These are phyloP conservation scores for Drosophila ficusphila DNA, from an alignment of 1,140 invertebrate species.

Conservation along the genomic window DNA sequence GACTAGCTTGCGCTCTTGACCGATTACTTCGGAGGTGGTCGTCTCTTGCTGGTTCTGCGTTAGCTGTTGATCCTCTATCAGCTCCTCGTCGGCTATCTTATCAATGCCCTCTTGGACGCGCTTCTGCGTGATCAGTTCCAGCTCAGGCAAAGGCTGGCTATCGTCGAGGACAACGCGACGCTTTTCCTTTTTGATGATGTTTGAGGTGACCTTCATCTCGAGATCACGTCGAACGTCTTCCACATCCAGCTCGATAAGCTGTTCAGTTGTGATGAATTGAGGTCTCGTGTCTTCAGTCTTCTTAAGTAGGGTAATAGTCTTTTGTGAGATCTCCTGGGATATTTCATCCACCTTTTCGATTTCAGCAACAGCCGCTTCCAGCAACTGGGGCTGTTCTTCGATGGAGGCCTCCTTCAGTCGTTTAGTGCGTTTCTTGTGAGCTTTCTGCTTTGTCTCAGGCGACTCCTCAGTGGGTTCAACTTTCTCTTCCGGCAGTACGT, in stretches of 20 bases:
- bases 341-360: conserved; percentile 78
- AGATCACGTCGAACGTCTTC: conserved; percentile 85
- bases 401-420: conserved; percentile 70
- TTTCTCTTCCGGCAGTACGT: conserved; percentile 73
- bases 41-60: conserved; percentile 83
- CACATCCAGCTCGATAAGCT: conserved; percentile 81
- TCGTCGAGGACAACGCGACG: conserved; percentile 83
- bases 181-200: conserved; percentile 84
- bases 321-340: conserved; percentile 82
- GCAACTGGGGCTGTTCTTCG: conserved; percentile 73
- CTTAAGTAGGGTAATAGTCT: conserved; percentile 79
- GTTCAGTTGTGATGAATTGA: conserved; percentile 77
- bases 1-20: conserved; percentile 78
- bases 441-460: conserved; percentile 71
- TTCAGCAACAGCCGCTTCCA: conserved; percentile 72
- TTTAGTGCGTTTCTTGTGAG: conserved; percentile 81
- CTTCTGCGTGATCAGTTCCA: conserved; percentile 85
- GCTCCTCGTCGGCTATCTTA: conserved; percentile 84
- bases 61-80: conserved; percentile 84
- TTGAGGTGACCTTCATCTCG: conserved; percentile 85
- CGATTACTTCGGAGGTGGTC: conserved; percentile 82
- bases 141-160: conserved; percentile 85
- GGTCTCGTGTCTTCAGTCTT: conserved; percentile 80
- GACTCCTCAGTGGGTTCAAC: conserved; percentile 60
- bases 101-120: conserved; percentile 84